A percentile compares a stretch with the other conserved stretches of the same genome.
phyloP scores from a whole-genome alignment of 2,797 vertebrate species.

The Carduelis carduelis region DNA sequence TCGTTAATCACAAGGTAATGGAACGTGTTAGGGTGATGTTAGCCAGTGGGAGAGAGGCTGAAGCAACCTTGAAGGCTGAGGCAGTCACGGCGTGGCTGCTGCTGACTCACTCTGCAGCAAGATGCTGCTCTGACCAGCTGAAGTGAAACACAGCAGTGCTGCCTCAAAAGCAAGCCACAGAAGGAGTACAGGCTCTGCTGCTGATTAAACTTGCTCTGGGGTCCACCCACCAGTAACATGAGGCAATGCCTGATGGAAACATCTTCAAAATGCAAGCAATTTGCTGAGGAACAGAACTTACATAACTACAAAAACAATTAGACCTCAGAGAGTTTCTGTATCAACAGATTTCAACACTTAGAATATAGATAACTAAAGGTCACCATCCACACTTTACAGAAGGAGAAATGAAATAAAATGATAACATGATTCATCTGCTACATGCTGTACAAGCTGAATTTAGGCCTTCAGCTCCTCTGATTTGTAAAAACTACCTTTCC shows the following conservation, averaged over 20 bases:
- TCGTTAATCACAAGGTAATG: not conserved
- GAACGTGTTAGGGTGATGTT: not conserved
- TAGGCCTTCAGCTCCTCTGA: not conserved
- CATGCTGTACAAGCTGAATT: not conserved
- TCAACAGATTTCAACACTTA: not conserved
- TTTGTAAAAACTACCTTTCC: not conserved
- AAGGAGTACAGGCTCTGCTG: not conserved
- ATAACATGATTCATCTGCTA: not conserved
- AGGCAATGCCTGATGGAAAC: constrained; percentile 1
- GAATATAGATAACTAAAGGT: not conserved
- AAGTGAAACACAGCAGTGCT: not conserved
- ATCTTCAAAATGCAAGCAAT: not conserved
- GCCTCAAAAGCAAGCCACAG: not conserved
- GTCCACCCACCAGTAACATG: not conserved
- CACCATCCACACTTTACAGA: not conserved
- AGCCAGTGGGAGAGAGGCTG: not conserved
- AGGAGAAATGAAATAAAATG: not conserved
- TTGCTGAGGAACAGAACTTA: not conserved
- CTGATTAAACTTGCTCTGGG: not conserved
- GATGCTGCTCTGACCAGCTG: not conserved
- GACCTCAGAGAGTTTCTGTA: not conserved
- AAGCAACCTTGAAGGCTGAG: not conserved
- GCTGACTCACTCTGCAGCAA: constrained; percentile 39
- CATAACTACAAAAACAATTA: constrained; percentile 10
- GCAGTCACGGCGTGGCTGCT: not conserved